phyloP scores from a whole-genome alignment of 23 tunicate species.

The Ascidia mentula region DNA sequence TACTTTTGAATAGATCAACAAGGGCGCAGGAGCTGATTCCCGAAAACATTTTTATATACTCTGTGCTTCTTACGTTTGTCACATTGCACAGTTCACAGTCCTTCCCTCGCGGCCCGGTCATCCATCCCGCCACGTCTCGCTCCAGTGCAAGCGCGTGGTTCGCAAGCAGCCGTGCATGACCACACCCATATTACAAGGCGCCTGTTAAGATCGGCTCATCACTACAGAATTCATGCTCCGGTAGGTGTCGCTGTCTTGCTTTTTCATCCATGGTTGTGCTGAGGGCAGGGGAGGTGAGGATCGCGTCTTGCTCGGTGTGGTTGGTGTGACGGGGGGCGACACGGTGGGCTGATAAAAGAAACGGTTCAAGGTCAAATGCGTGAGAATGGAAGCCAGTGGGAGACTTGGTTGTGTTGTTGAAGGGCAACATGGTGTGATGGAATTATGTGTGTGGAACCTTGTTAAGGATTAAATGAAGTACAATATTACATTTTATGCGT shows the following conservation, averaged over 20 bases:
- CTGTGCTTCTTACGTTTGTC: no score
- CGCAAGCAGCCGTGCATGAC: not conserved
- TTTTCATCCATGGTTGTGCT: constrained; percentile 81
- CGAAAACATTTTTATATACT: no score
- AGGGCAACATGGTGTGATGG: no score
- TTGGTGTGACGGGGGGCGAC: not conserved
- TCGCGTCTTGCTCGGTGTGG: not conserved
- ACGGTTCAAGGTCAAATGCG: no score
- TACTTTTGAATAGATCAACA: no score
- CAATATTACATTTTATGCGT: no score
- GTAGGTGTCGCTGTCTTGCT: constrained; percentile 15
- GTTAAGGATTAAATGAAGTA: no score
- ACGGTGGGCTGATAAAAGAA: not conserved
- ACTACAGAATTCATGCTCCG: not conserved
- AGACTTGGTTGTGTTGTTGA: no score
- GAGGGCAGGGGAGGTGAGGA: constrained; percentile 27
- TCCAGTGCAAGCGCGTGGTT: not conserved
- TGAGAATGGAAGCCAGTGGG: no score
- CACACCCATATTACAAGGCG: not conserved
- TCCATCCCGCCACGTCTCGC: not conserved
- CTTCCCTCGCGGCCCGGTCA: no score
- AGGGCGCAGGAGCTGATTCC: no score
- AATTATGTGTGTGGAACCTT: no score
- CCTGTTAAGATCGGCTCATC: not conserved
- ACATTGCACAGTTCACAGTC: not conserved